Evolutionary conservation across 1,140 invertebrate genomes (phyloP).

Genomic region (Planococcus citri): DNA sequence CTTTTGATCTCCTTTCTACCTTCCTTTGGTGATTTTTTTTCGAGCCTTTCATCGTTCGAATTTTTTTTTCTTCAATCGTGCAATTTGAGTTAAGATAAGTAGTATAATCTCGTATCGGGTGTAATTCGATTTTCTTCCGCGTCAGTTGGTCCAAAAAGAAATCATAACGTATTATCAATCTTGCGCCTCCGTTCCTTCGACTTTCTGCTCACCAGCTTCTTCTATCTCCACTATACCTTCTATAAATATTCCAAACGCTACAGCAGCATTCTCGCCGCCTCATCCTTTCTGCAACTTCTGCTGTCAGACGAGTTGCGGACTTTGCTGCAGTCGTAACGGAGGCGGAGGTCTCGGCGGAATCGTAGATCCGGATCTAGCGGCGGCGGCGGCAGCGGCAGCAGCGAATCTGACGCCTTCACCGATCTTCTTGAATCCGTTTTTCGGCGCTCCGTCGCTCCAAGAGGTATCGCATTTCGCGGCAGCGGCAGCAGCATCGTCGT

Average conservation of each 20-base stretch:
- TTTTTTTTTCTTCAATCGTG: too few species aligned
- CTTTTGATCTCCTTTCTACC: background rate
- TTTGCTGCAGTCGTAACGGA: background rate
- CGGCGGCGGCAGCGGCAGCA: too few species aligned
- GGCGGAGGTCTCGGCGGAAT: background rate
- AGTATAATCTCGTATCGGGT: too few species aligned
- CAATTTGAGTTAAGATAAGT: too few species aligned
- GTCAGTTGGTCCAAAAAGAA: background rate
- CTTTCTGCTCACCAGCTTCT: conserved; percentile 12
- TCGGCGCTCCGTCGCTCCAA: background rate
- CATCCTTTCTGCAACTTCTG: conserved; percentile 12
- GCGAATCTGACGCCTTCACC: background rate
- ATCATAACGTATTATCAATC: conserved; percentile 17
- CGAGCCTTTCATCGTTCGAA: too few species aligned
- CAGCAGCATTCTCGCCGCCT: background rate
- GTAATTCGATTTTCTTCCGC: background rate
- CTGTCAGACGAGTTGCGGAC: background rate
- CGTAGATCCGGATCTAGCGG: background rate
- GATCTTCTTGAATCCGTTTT: conserved; percentile 10
- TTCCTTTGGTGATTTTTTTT: too few species aligned
- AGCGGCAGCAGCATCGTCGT: background rate
- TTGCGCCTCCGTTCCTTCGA: conserved; percentile 9
- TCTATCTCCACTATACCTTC: conserved; percentile 1
- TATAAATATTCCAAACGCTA: background rate
- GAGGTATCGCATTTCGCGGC: background rate